Evolutionary conservation across 92 coral and sea anemone species (phyloP).

Genomic region (Porites cylindrica): DNA sequence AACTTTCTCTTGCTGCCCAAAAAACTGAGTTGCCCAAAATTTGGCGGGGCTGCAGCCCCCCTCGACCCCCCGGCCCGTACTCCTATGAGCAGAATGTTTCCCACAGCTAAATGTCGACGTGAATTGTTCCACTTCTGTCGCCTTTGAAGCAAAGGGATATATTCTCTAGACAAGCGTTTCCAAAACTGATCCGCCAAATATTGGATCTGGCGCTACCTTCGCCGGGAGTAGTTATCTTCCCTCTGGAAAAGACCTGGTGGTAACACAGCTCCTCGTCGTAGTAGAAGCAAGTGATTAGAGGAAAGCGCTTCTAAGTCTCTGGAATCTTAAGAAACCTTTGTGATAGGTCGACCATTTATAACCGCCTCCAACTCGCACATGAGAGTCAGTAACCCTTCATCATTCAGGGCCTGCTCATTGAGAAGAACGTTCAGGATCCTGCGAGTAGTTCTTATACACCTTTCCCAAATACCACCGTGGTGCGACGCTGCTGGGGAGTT

Average conservation of each 20-base stretch:
- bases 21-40: no score
- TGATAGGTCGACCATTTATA: slow-evolving; percentile 56
- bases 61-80: no score
- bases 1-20: no score
- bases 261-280: slow-evolving; percentile 33
- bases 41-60: no score
- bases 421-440: slow-evolving; percentile 68
- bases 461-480: slow-evolving; percentile 78
- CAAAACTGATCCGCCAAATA: slow-evolving; percentile 69
- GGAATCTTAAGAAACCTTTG: slow-evolving; percentile 51
- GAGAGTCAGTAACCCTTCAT: slow-evolving; percentile 65
- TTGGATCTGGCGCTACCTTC: slow-evolving; percentile 66
- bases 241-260: slow-evolving; percentile 51
- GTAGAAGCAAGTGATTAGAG: slow-evolving; percentile 51
- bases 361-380: slow-evolving; percentile 73
- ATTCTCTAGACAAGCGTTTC: slow-evolving; percentile 65
- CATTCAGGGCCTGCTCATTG: slow-evolving; percentile 60
- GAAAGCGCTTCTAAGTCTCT: slow-evolving; percentile 38
- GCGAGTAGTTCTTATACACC: slow-evolving; percentile 64
- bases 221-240: slow-evolving; percentile 33
- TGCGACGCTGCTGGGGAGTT: slow-evolving; percentile 75
- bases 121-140: slow-evolving; percentile 53
- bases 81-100: slow-evolving; percentile 1
- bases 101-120: slow-evolving; percentile 37
- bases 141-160: slow-evolving; percentile 62